Evolutionary conservation across 2,797 vertebrate genomes (phyloP).

Genomic region (Betta splendens): DNA sequence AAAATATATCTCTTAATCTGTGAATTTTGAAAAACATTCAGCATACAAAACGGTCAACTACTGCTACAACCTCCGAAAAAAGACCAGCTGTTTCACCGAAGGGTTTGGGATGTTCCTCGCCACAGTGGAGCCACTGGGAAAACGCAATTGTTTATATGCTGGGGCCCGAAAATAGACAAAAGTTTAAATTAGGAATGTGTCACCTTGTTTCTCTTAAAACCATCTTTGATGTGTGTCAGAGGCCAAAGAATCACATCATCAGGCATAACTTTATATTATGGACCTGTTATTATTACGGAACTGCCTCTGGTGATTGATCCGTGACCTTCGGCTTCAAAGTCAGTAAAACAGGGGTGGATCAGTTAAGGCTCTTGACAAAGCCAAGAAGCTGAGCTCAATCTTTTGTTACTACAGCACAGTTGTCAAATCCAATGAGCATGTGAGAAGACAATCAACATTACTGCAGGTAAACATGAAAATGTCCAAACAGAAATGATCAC

Average conservation of each 20-base stretch:
- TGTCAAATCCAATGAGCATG: slow-evolving; percentile 9
- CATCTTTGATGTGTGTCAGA: too few relatives aligned
- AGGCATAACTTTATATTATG: too few relatives aligned
- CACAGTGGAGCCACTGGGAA: too few relatives aligned
- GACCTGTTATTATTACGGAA: too few relatives aligned
- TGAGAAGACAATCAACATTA: slow-evolving; percentile 8
- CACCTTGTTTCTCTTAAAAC: background rate
- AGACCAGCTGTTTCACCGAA: slow-evolving; percentile 92
- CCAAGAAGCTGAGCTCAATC: background rate
- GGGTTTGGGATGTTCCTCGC: slow-evolving; percentile 26
- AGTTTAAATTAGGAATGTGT: slow-evolving; percentile 42
- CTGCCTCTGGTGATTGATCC: too few relatives aligned
- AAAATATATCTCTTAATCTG: slow-evolving; percentile 93
- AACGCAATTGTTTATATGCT: too few relatives aligned
- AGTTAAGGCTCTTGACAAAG: too few relatives aligned
- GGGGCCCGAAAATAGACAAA: too few relatives aligned
- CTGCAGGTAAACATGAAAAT: slow-evolving; percentile 9
- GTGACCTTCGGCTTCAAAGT: too few relatives aligned
- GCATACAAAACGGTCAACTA: slow-evolving; percentile 86
- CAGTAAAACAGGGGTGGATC: too few relatives aligned
- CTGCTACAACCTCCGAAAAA: slow-evolving; percentile 89
- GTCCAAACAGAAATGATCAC: slow-evolving; percentile 13
- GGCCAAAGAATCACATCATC: too few relatives aligned
- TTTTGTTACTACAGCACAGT: slow-evolving; percentile 1
- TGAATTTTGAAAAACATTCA: slow-evolving; percentile 83